A percentile compares a stretch with the other conserved stretches of the same genome.
These are phyloP conservation scores for Catamblyrhynchus diadema DNA, from an alignment of 2,797 vertebrate species.

Conservation along the genomic window DNA sequence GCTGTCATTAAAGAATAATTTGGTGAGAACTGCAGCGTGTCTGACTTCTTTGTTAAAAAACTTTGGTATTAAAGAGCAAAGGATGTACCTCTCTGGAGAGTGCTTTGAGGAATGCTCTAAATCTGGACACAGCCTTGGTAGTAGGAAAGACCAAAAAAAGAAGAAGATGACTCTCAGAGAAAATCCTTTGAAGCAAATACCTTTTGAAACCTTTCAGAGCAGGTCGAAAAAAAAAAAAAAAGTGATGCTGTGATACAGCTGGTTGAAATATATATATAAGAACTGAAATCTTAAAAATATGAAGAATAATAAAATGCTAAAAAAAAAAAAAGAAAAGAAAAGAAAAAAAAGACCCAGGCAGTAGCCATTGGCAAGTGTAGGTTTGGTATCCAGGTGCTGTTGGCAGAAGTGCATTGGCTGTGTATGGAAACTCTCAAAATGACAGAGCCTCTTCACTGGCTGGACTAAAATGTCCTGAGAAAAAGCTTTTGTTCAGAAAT, in stretches of 20 bases:
- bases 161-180: background rate
- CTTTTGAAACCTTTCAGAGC: slow-evolving; percentile 24
- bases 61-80: background rate
- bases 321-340: background rate
- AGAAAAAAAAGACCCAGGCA: background rate
- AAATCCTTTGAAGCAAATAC: background rate
- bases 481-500: background rate
- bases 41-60: background rate
- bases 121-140: background rate
- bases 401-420: background rate
- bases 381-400: background rate
- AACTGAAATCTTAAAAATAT: background rate
- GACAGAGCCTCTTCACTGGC: background rate
- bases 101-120: slow-evolving; percentile 4
- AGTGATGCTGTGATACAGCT: background rate
- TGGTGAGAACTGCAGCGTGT: background rate
- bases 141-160: background rate
- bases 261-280: background rate
- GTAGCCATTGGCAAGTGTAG: background rate
- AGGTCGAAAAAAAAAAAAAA: background rate
- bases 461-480: background rate
- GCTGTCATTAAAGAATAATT: background rate
- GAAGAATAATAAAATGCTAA: background rate
- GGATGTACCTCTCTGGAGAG: background rate
- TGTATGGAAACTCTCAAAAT: background rate